Evolutionary conservation across 2,888 invertebrate species (phyloP), one percentile per base, ranked within the genome.

Genomic region (Torymus texanus): DNA sequence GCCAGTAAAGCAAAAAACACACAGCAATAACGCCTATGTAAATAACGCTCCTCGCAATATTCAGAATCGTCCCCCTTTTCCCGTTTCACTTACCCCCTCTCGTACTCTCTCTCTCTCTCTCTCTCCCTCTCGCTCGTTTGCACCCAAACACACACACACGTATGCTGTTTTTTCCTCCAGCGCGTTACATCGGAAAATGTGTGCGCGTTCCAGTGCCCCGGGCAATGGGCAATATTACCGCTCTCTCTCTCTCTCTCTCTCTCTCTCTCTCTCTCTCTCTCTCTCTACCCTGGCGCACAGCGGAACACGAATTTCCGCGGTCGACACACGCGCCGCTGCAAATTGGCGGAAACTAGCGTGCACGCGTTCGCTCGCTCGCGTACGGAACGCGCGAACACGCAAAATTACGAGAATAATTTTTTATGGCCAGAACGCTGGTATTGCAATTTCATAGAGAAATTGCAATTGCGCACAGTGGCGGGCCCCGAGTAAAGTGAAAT

Each of bases 341-440:
- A 74, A 74, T 74, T 74, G 74, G 56, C 74, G 56, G 65, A 16
- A 70, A 50, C 63, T 24, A 18, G 53, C 53, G 74, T 4, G 41
- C 58, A n/a, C n/a, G n/a, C n/a, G n/a, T n/a, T n/a, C n/a, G n/a
- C n/a, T n/a, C n/a, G 29, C 62, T 41, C 51, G 75, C 62, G 50
- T 41, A 41, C 41, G 41, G 4, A 29, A 8, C 41, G 41, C 41
- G 74, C 12, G 41, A 29, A n/a, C 62, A 18, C 51, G 75, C 62
- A 24, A 63, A 80, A 80, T 80, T 78, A 77, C 80, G 68, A 65
- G 77, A 56, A 76, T 73, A 73, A 80, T 80, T 80, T 80, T 80
- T 80, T 77, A 77, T 59, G 61, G 50, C 56, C 8, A 29, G 13
- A 41, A 50, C 10, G 59, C 24, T 13, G 70, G 63, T 56, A 77